A percentile compares a stretch with the other conserved stretches of the same genome.
These are phyloP conservation scores for Thalpophila matura DNA, from an alignment of 2,888 invertebrate species.

Conservation along the genomic window DNA sequence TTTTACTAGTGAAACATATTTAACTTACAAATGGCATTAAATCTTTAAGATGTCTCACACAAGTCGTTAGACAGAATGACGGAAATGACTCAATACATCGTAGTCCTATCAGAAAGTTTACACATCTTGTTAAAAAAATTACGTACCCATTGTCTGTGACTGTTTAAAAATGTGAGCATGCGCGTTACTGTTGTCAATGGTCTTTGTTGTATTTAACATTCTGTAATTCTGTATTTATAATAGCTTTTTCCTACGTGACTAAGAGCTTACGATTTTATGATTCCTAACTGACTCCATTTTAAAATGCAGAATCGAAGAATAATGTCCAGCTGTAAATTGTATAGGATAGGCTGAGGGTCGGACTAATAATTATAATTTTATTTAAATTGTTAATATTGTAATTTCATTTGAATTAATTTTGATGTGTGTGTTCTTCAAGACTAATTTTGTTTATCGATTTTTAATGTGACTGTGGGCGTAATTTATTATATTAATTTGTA, in stretches of 20 bases:
- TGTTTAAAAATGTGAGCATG: conserved; percentile 39
- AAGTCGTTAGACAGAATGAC: conserved; percentile 39
- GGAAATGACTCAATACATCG: conserved; percentile 38
- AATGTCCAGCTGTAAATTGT: neutral
- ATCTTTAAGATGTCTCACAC: conserved; percentile 12
- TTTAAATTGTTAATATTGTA: no score
- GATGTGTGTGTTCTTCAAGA: no score
- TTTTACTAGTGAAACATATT: no score
- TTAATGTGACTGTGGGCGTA: no score
- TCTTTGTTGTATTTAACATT: conserved; percentile 28
- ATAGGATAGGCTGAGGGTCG: no score
- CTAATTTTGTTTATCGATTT: no score
- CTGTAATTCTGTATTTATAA: conserved; percentile 8
- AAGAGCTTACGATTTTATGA: neutral
- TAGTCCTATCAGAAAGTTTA: conserved; percentile 24
- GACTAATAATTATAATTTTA: no score
- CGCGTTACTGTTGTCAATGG: conserved; percentile 43
- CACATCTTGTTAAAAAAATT: conserved; percentile 36
- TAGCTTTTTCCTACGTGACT: conserved; percentile 11
- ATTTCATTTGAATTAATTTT: no score
- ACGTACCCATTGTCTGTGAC: conserved; percentile 43
- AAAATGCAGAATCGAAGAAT: no score
- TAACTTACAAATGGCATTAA: neutral
- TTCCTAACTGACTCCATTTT: no score
- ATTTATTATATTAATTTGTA: no score